A percentile compares a stretch with the other conserved stretches of the same genome.
Evolutionary conservation across 2,797 vertebrate species (phyloP).

Genomic region (Neomorphus geoffroyi): DNA sequence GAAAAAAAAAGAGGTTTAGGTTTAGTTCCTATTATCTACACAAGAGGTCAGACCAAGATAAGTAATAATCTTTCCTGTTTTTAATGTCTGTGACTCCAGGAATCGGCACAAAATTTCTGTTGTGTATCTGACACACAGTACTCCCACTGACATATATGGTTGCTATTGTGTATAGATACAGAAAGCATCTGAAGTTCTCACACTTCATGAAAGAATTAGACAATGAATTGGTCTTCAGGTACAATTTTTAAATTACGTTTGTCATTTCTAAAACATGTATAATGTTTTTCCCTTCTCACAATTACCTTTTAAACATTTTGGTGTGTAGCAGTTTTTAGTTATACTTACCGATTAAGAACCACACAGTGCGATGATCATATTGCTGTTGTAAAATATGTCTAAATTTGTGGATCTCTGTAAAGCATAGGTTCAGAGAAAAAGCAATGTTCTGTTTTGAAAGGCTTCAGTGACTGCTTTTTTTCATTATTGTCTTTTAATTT

Average conservation of each 20-base stretch:
- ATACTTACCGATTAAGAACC: neutral
- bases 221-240: neutral
- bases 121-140: neutral
- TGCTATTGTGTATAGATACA: neutral
- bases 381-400: neutral
- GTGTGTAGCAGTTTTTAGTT: neutral
- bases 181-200: neutral
- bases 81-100: neutral
- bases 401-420: neutral
- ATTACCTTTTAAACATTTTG: neutral
- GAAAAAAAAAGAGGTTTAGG: neutral
- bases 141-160: neutral
- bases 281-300: neutral
- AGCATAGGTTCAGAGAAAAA: neutral
- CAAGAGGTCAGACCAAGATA: constrained; percentile 10
- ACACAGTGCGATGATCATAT: neutral
- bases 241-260: neutral
- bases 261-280: neutral
- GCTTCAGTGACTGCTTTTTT: neutral
- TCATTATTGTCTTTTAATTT: neutral
- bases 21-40: constrained; percentile 2
- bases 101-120: neutral
- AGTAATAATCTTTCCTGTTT: neutral
- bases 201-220: neutral
- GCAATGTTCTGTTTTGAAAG: neutral